Evolutionary conservation across 2,888 invertebrate species (phyloP).

Genomic region (Ryuthela nishihirai): DNA sequence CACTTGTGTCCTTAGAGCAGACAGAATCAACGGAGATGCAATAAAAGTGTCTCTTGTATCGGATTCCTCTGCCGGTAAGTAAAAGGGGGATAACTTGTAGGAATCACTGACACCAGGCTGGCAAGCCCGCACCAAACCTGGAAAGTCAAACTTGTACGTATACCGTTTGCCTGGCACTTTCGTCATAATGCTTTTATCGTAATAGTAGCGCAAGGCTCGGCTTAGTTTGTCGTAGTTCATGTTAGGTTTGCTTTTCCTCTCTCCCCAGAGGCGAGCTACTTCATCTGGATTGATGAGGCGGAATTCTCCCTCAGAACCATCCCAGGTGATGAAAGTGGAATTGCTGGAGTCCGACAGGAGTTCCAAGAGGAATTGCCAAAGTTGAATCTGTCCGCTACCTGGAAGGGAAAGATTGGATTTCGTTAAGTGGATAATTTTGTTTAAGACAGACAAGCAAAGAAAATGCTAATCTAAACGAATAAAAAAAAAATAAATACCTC

Average conservation of each 20-base stretch:
- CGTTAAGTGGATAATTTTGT: no score
- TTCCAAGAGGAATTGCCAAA: slow-evolving; percentile 98
- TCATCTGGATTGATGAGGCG: slow-evolving; percentile 97
- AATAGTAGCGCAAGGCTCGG: slow-evolving; percentile 96
- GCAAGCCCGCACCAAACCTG: slow-evolving; percentile 38
- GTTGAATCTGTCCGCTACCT: slow-evolving; percentile 92
- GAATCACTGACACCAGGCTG: slow-evolving; percentile 28
- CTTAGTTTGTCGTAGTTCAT: slow-evolving; percentile 99
- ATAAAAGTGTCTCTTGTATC: no score
- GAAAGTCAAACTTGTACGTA: slow-evolving; percentile 90
- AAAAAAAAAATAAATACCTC: no score
- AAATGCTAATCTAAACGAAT: no score
- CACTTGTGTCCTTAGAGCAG: no score
- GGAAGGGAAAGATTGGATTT: no score
- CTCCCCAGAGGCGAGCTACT: slow-evolving; percentile 96
- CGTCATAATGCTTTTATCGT: slow-evolving; percentile 99
- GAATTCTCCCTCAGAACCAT: slow-evolving; percentile 93
- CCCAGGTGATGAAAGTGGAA: slow-evolving; percentile 85
- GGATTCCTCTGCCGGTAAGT: no score
- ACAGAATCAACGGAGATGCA: no score
- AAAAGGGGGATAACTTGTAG: no score
- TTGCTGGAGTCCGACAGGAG: slow-evolving; percentile 88
- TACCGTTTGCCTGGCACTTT: slow-evolving; percentile 97
- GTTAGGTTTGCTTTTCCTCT: slow-evolving; percentile 96
- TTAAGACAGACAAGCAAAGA: no score